Percentiles rank a stretch among this genome's conserved stretches.
phyloP scores from a whole-genome alignment of 2,113 vertebrate genomes.

The Paraplagusia blochii region DNA sequence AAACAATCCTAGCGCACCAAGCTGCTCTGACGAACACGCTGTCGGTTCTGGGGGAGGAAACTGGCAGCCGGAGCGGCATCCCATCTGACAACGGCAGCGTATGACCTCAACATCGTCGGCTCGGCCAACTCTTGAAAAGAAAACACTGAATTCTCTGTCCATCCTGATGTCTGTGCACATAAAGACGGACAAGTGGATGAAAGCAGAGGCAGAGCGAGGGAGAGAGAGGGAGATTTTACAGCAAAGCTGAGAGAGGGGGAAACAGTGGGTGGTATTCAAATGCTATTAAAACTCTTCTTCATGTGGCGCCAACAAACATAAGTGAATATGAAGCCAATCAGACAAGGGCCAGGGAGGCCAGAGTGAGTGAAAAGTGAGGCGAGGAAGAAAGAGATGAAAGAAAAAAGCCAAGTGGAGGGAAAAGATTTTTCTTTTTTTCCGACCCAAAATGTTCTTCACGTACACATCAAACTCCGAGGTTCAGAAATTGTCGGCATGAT shows the following conservation, averaged over 20 bases:
- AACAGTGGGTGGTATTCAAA: conserved; percentile 42
- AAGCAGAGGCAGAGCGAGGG: conserved; percentile 17
- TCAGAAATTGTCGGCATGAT: conserved; percentile 17
- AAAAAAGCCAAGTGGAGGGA: conserved; percentile 2
- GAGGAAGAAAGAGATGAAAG: not conserved
- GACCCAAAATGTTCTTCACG: not conserved
- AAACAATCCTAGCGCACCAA: conserved; percentile 24
- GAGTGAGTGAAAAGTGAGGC: conserved; percentile 2
- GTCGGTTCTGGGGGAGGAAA: conserved; percentile 17
- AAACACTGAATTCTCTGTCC: conserved; percentile 21
- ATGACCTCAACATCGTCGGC: conserved; percentile 19
- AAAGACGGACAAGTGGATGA: not conserved
- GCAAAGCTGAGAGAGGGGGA: conserved; percentile 26
- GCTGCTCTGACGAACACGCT: conserved; percentile 22
- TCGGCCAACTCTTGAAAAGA: conserved; percentile 11
- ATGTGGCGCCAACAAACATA: conserved; percentile 59
- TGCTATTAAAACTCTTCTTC: conserved; percentile 58
- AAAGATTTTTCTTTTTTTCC: too few species aligned
- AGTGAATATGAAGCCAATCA: conserved; percentile 49
- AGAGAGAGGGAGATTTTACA: conserved; percentile 17
- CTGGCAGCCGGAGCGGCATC: conserved; percentile 24
- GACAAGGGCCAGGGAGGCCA: conserved; percentile 18
- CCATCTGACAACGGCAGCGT: conserved; percentile 30
- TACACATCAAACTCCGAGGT: not conserved
- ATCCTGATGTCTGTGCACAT: conserved; percentile 3